phyloP scores from a whole-genome alignment of 2,888 invertebrate species.

The Andrena bicolor region DNA sequence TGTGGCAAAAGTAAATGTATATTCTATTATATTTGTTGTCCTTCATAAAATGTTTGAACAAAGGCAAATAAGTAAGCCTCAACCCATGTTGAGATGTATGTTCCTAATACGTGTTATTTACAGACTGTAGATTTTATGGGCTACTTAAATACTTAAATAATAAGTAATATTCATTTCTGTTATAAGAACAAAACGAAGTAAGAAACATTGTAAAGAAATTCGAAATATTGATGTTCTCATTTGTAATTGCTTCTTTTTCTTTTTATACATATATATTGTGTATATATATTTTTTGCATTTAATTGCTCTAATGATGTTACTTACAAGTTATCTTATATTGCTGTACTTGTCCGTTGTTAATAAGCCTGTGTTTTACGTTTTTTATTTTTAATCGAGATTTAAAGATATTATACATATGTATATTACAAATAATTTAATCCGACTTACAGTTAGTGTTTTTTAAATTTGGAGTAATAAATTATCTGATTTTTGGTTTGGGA shows the following conservation, averaged over 20 bases:
- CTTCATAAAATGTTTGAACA: background rate
- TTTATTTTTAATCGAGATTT: background rate
- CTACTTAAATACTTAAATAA: slow-evolving; percentile 1
- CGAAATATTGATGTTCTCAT: slow-evolving; percentile 10
- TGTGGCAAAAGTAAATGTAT: background rate
- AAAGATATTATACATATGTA: too few species aligned
- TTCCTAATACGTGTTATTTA: background rate
- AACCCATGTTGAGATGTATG: background rate
- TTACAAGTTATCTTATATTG: slow-evolving; percentile 20
- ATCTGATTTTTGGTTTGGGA: too few species aligned
- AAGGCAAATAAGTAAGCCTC: background rate
- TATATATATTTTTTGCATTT: background rate
- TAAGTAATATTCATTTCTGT: slow-evolving; percentile 5
- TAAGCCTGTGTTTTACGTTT: background rate
- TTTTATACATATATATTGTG: slow-evolving; percentile 8
- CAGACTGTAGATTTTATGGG: slow-evolving; percentile 11
- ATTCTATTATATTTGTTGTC: background rate
- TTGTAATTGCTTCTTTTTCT: slow-evolving; percentile 6
- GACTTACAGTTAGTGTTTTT: too few species aligned
- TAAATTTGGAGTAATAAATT: too few species aligned
- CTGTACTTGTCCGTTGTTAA: background rate
- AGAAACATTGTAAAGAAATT: slow-evolving; percentile 1
- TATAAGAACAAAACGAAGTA: slow-evolving; percentile 1
- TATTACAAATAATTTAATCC: too few species aligned
- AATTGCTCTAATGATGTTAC: background rate